These are phyloP conservation scores for Schizopygopsis pylzovi DNA, from an alignment of 2,797 vertebrate genomes.

Conservation along the genomic window DNA sequence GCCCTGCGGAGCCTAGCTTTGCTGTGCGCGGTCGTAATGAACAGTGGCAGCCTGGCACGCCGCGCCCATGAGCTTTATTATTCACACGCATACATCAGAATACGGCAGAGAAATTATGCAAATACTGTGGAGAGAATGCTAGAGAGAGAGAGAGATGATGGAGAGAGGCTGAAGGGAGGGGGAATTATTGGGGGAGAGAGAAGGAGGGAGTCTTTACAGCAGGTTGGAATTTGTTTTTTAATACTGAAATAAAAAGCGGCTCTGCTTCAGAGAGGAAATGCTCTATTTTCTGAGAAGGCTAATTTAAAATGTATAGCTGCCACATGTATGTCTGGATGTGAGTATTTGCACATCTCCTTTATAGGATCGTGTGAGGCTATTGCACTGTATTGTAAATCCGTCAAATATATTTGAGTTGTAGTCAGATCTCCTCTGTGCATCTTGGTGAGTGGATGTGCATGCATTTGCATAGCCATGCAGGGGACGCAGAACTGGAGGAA, in stretches of 20 bases:
- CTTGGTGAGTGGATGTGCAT: constrained; percentile 39
- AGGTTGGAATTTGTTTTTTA: constrained; percentile 65
- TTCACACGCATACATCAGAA: constrained; percentile 75
- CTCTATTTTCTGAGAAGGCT: constrained; percentile 60
- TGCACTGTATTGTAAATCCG: constrained; percentile 55
- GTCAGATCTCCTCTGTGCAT: constrained; percentile 16
- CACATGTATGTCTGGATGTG: constrained; percentile 15
- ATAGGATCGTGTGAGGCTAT: constrained; percentile 21
- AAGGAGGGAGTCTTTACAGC: constrained; percentile 59
- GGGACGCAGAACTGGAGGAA: constrained; percentile 47
- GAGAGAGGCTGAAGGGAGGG: constrained; percentile 51
- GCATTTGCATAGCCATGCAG: constrained; percentile 13
- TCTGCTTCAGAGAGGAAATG: constrained; percentile 61
- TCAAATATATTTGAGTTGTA: constrained; percentile 62
- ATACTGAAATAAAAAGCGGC: constrained; percentile 67
- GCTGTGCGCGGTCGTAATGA: constrained; percentile 67
- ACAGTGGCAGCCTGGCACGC: constrained; percentile 68
- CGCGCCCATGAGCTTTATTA: constrained; percentile 71
- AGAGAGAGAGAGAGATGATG: constrained; percentile 49
- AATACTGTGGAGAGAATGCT: constrained; percentile 62
- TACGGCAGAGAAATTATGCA: constrained; percentile 73
- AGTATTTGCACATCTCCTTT: constrained; percentile 50
- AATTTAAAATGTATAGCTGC: constrained; percentile 57
- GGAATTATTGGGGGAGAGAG: constrained; percentile 55
- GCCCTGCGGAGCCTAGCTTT: constrained; percentile 66